Conservation (phyloP, 2,888 invertebrate species). For the Panzeria rudis region DNA sequence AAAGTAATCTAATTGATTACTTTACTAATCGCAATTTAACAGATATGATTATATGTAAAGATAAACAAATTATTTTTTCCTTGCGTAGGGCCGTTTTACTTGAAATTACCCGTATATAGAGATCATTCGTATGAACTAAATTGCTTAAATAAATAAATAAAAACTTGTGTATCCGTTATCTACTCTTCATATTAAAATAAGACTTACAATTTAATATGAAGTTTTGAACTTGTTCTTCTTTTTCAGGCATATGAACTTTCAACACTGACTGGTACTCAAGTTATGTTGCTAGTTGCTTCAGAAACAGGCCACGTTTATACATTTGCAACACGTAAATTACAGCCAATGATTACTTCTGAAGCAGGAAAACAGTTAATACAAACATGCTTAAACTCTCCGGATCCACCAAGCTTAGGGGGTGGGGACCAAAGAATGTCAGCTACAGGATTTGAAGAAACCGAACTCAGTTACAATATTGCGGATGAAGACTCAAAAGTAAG, state of each 20-base stretch:
- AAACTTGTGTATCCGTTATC: too few species aligned
- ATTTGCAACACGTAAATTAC: constrained; percentile 98
- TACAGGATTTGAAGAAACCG: constrained; percentile 99
- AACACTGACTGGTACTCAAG: constrained; percentile 99
- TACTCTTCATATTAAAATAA: too few species aligned
- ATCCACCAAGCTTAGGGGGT: constrained; percentile 90
- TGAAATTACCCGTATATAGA: too few species aligned
- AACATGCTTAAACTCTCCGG: constrained; percentile 98
- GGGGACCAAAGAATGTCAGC: constrained; percentile 99
- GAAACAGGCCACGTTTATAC: constrained; percentile 99
- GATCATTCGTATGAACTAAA: too few species aligned
- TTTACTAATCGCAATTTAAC: too few species aligned
- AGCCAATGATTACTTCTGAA: constrained; percentile 99
- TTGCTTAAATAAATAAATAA: too few species aligned
- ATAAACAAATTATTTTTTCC: too few species aligned
- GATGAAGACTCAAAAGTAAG: constrained; percentile 99
- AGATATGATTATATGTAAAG: too few species aligned
- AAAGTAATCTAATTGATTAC: too few species aligned
- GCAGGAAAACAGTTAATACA: constrained; percentile 99
- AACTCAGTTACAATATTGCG: constrained; percentile 97
- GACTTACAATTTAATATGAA: background rate
- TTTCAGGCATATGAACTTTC: constrained; percentile 99
- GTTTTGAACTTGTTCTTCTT: constrained; percentile 65
- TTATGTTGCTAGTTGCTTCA: constrained; percentile 99
- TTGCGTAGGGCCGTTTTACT: too few species aligned